These are phyloP conservation scores for Homarus americanus DNA, from an alignment of 1,140 invertebrate genomes.

Conservation along the genomic window DNA sequence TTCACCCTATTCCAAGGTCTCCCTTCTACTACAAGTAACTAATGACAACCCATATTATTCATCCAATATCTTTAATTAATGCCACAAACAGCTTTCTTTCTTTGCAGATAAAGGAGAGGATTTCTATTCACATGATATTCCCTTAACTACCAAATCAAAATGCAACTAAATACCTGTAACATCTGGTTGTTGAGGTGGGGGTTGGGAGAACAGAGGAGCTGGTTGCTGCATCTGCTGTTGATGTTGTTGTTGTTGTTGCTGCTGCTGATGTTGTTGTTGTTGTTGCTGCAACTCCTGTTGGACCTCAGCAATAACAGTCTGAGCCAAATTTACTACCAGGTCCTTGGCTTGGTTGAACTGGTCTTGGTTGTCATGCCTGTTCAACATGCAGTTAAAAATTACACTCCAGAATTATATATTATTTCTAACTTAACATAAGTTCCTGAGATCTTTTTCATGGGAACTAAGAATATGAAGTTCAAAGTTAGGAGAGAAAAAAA, in stretches of 20 bases:
- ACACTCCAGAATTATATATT: background rate
- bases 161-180: constrained; percentile 43
- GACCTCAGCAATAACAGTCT: constrained; percentile 61
- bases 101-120: too few relatives aligned
- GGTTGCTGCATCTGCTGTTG: constrained; percentile 54
- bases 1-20: too few relatives aligned
- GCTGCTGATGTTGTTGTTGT: constrained; percentile 51
- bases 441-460: too few relatives aligned
- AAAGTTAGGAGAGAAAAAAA: too few relatives aligned
- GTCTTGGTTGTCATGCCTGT: constrained; percentile 68
- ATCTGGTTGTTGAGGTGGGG: constrained; percentile 63
- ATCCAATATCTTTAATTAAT: too few relatives aligned
- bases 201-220: constrained; percentile 57
- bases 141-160: too few relatives aligned
- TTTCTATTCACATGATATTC: too few relatives aligned
- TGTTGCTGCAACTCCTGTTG: constrained; percentile 59
- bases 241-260: constrained; percentile 53
- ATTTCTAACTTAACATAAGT: too few relatives aligned
- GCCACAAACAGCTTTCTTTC: too few relatives aligned
- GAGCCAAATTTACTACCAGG: constrained; percentile 65
- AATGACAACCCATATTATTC: too few relatives aligned
- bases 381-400: background rate
- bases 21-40: too few relatives aligned
- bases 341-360: constrained; percentile 70
- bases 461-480: too few relatives aligned